A percentile compares a stretch with the other conserved stretches of the same genome.
Conservation (phyloP, 1,140 invertebrate species). For the Sinonovacula constricta region DNA sequence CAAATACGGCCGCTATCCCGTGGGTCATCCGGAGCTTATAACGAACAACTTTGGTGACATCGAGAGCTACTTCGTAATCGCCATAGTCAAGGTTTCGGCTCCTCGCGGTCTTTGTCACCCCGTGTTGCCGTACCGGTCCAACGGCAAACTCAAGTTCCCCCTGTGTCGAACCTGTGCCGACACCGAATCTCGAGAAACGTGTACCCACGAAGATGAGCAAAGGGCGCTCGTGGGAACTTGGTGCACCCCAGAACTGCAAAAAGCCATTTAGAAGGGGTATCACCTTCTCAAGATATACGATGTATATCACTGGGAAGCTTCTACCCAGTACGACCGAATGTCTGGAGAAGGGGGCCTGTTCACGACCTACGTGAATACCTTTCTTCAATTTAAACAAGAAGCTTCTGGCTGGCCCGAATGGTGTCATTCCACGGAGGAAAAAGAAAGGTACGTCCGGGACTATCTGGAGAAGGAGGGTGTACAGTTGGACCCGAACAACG, state of each 20-base stretch:
- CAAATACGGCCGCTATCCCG: too few species aligned
- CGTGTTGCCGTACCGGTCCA: slow-evolving; percentile 11
- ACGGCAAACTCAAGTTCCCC: slow-evolving; percentile 18
- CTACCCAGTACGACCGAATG: slow-evolving; percentile 53
- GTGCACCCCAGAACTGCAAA: slow-evolving; percentile 72
- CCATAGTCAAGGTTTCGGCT: too few species aligned
- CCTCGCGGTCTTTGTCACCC: slow-evolving; percentile 57
- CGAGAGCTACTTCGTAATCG: slow-evolving; percentile 51
- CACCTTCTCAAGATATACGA: slow-evolving; percentile 72
- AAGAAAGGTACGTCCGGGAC: slow-evolving; percentile 61
- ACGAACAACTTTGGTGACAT: slow-evolving; percentile 56
- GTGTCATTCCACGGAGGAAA: slow-evolving; percentile 24
- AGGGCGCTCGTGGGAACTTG: slow-evolving; percentile 74
- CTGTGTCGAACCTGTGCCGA: slow-evolving; percentile 20
- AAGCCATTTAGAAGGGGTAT: slow-evolving; percentile 73
- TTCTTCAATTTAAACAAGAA: slow-evolving; percentile 58
- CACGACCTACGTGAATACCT: slow-evolving; percentile 50
- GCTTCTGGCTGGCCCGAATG: slow-evolving; percentile 45
- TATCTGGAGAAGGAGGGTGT: slow-evolving; percentile 66
- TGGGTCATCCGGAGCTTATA: too few species aligned
- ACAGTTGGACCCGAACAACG: slow-evolving; percentile 66
- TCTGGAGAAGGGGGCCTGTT: slow-evolving; percentile 29
- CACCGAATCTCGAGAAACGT: slow-evolving; percentile 6
- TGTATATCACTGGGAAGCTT: slow-evolving; percentile 65
- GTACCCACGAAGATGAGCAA: slow-evolving; percentile 39